These are phyloP conservation scores for Paramisgurnus dabryanus DNA, from an alignment of 2,113 vertebrate species.

Conservation along the genomic window DNA sequence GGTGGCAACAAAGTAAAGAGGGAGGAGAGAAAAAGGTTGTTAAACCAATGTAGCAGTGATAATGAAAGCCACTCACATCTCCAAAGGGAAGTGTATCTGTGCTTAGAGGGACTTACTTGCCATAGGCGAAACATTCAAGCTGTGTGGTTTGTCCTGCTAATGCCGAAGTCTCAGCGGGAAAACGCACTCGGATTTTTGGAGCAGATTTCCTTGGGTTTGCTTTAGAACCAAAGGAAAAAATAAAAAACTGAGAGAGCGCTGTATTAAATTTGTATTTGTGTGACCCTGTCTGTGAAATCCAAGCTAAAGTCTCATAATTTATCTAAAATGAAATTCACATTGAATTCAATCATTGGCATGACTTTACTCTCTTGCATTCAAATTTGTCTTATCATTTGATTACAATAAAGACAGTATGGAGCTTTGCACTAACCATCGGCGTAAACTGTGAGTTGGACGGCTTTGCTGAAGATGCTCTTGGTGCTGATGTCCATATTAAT, in stretches of 20 bases:
- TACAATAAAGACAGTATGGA: background rate
- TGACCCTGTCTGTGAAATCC: no score
- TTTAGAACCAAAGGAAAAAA: conserved; percentile 39
- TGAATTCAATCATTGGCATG: no score
- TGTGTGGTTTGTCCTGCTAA: conserved; percentile 84
- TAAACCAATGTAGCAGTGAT: conserved; percentile 14
- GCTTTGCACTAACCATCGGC: conserved; percentile 79
- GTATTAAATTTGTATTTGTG: background rate
- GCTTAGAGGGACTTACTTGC: conserved; percentile 80
- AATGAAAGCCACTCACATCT: conserved; percentile 9
- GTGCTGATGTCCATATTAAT: conserved; percentile 92
- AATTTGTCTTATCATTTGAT: no score
- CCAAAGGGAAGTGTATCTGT: background rate
- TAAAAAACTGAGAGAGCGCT: background rate
- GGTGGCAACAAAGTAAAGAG: background rate
- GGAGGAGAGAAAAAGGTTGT: background rate
- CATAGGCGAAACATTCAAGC: conserved; percentile 94
- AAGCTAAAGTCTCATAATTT: no score
- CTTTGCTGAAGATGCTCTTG: conserved; percentile 95
- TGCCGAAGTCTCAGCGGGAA: conserved; percentile 89
- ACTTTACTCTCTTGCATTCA: no score
- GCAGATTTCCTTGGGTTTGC: conserved; percentile 80
- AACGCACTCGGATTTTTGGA: conserved; percentile 90
- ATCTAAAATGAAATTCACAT: no score
- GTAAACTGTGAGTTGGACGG: conserved; percentile 82